Evolutionary conservation across 2,113 vertebrate species (phyloP), one percentile per base, ranked within the genome.

Genomic region (Colinus virginianus): DNA sequence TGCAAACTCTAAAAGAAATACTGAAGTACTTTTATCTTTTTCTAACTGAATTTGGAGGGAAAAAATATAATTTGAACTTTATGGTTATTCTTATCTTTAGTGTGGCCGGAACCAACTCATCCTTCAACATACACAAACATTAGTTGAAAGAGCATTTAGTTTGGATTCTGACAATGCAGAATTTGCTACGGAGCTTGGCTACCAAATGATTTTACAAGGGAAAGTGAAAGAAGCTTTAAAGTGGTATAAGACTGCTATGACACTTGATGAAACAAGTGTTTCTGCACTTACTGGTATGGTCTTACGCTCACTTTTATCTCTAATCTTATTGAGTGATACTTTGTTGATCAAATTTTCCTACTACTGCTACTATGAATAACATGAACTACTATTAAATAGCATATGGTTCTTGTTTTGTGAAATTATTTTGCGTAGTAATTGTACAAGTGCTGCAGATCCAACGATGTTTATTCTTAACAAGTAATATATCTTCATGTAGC

Each of bases 111-210:
- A 97, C 92, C 98, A 98, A 78, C 97, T 98, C 75, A 96, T 99
- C 91, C 98, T 99, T 83, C 98, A 99, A 59, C 98, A 98, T 93
- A 98, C 98, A 14, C 98, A 98, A 75, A 96, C 86, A 22, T 97
- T 99, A 96, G 96, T 99, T 90, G 98, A 99, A 90, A 98, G 95
- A 96, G 99, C 99, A 42, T 98, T 98, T 87, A 95, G 95, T 53
- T 87, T 98, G 96, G 96, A 95, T 21, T 94, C 98, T 4, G 95
- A 98, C 28, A 97, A 98, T 91, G 97, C 99, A 20, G 98, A 99
- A 90, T 97, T 99, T 94, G 99, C 99, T 94, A 98, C 98, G 55
- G 99, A 99, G 95, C 97, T 99, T 90, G 99, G 99, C 89, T 99
- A 99, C 94, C 99, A 99, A 95, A 98, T 99, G 98, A 97, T 99